Percentiles rank a stretch among this genome's conserved stretches.
phyloP scores from a whole-genome alignment of 2,113 vertebrate species.

The Atractosteus spatula region DNA sequence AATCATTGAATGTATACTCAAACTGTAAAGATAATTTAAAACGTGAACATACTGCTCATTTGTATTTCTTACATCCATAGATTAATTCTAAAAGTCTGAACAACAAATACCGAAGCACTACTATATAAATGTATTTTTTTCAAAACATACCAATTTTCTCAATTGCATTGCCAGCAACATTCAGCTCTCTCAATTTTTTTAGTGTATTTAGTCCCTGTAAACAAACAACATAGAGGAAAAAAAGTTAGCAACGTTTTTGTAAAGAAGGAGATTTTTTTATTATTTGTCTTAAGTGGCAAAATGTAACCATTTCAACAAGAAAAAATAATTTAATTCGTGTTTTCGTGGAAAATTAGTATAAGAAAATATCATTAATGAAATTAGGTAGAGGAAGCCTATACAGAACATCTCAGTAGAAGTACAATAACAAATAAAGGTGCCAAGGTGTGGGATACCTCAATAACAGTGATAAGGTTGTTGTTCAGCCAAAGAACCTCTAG shows the following conservation, averaged over 20 bases:
- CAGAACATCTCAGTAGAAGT: no score
- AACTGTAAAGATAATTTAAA: no score
- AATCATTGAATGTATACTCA: no score
- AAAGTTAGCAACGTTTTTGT: background rate
- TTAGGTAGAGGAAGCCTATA: no score
- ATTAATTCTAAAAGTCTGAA: no score
- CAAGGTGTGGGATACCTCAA: constrained; percentile 54
- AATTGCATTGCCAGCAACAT: constrained; percentile 72
- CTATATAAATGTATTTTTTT: no score
- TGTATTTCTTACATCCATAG: background rate
- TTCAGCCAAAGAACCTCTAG: constrained; percentile 73
- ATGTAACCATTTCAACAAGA: background rate
- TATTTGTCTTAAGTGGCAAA: no score
- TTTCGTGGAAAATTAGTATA: no score
- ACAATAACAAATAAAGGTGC: no score
- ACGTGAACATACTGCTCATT: background rate
- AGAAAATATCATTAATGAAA: no score
- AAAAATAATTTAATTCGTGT: background rate
- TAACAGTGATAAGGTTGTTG: constrained; percentile 70
- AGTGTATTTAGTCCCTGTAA: constrained; percentile 68
- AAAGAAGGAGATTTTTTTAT: no score
- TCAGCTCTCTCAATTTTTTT: constrained; percentile 77
- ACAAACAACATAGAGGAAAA: constrained; percentile 9
- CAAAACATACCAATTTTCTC: constrained; percentile 66
- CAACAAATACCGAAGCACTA: no score